These are phyloP conservation scores for Jordanella pulchra DNA, from an alignment of 2,797 vertebrate species.

Conservation along the genomic window DNA sequence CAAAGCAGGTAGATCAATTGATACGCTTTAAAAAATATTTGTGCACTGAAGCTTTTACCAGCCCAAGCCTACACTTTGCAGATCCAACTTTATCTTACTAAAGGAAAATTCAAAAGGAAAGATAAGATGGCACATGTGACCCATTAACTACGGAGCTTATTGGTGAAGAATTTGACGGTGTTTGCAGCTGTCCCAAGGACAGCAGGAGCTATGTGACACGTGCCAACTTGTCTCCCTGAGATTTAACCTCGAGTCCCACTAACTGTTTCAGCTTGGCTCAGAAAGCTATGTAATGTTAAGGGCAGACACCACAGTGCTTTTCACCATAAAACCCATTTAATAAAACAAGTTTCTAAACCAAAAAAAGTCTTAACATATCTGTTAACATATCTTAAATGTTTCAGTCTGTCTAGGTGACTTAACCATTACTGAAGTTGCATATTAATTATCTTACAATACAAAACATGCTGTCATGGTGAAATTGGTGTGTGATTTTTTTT, in stretches of 20 bases:
- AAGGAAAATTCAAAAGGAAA: conserved; percentile 15
- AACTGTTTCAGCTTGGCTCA: conserved; percentile 41
- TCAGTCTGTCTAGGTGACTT: conserved; percentile 56
- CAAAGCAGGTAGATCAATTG: background rate
- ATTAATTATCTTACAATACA: conserved; percentile 58
- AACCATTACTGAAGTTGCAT: conserved; percentile 64
- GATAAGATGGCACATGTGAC: conserved; percentile 22
- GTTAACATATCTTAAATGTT: conserved; percentile 56
- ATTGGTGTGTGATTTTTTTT: conserved; percentile 44
- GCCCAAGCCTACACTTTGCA: conserved; percentile 4
- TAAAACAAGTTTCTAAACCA: conserved; percentile 57
- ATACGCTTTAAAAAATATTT: background rate
- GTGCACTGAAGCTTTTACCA: background rate
- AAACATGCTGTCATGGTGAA: conserved; percentile 55
- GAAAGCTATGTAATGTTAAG: conserved; percentile 68
- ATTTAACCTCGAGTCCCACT: conserved; percentile 34
- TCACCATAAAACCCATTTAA: conserved; percentile 38
- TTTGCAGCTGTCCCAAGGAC: conserved; percentile 70
- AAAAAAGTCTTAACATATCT: conserved; percentile 63
- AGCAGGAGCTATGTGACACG: conserved; percentile 59
- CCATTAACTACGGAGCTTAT: conserved; percentile 22
- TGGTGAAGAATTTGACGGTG: conserved; percentile 55
- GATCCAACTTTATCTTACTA: conserved; percentile 14
- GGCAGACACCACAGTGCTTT: conserved; percentile 79
- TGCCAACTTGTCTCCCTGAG: conserved; percentile 36